phyloP scores from a whole-genome alignment of 2,888 invertebrate genomes.

The Embidobia sp. region DNA sequence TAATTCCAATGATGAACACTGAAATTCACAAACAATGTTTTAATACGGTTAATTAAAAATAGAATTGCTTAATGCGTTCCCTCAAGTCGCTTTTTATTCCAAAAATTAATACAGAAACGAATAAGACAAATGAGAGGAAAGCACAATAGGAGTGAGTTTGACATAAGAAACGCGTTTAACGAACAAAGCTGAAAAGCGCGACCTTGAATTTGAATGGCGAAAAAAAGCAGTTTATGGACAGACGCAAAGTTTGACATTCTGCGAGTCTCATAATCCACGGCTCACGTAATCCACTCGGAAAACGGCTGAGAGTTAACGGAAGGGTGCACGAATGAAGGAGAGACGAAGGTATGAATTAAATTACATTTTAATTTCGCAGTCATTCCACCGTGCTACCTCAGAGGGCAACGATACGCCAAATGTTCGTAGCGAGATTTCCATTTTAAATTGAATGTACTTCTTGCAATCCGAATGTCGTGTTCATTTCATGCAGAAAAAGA shows the following conservation, averaged over 20 bases:
- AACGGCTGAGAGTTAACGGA: slow-evolving; percentile 56
- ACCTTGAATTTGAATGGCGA: slow-evolving; percentile 57
- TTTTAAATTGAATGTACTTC: slow-evolving; percentile 79
- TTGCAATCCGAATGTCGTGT: slow-evolving; percentile 61
- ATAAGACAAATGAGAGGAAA: neutral
- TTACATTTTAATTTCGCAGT: slow-evolving; percentile 80
- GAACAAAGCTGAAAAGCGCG: slow-evolving; percentile 44
- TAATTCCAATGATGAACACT: too few relatives aligned
- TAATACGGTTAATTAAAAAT: too few relatives aligned
- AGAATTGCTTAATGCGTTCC: too few relatives aligned
- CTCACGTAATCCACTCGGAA: slow-evolving; percentile 62
- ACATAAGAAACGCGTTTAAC: slow-evolving; percentile 33
- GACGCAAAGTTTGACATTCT: slow-evolving; percentile 52
- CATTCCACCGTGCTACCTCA: slow-evolving; percentile 72
- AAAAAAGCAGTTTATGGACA: slow-evolving; percentile 44
- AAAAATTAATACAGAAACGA: slow-evolving; percentile 17
- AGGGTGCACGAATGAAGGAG: slow-evolving; percentile 61
- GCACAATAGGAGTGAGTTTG: slow-evolving; percentile 14
- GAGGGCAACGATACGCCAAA: slow-evolving; percentile 74
- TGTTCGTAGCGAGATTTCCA: slow-evolving; percentile 78
- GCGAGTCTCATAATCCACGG: slow-evolving; percentile 57
- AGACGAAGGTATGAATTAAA: slow-evolving; percentile 75
- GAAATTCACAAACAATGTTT: too few relatives aligned
- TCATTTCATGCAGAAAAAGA: slow-evolving; percentile 53
- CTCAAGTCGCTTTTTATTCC: slow-evolving; percentile 17